These are phyloP conservation scores for Dromiciops gliroides DNA, from an alignment of 2,113 vertebrate species.

Conservation along the genomic window DNA sequence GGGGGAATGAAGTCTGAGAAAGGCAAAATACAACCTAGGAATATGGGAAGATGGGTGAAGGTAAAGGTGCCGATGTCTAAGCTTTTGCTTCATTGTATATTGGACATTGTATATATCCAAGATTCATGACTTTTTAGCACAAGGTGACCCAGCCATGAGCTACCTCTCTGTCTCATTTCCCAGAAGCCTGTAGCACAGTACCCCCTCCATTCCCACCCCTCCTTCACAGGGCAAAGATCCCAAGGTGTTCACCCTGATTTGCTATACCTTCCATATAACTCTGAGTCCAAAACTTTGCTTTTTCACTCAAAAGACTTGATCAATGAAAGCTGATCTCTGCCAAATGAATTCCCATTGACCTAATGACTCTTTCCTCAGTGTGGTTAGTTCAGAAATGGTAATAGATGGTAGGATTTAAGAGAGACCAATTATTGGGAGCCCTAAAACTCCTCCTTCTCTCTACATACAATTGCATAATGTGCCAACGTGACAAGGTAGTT, in stretches of 20 bases:
- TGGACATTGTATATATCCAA: not conserved
- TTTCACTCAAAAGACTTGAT: conserved; percentile 36
- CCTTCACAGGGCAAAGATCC: not conserved
- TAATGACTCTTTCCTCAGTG: conserved; percentile 13
- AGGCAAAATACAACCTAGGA: not conserved
- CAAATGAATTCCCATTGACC: not conserved
- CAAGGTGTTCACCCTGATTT: not conserved
- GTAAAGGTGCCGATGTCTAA: not conserved
- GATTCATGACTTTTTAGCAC: not conserved
- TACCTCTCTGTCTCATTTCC: not conserved
- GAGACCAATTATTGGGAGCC: not conserved
- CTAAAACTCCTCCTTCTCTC: not conserved
- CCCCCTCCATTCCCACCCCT: not conserved
- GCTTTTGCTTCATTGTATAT: not conserved
- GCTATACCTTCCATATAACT: not conserved
- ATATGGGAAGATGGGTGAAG: not conserved
- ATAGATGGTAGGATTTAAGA: conserved; percentile 7
- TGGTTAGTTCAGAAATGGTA: conserved; percentile 19
- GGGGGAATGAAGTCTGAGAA: not conserved
- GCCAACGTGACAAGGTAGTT: not conserved
- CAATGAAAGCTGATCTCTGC: not conserved
- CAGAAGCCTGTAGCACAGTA: not conserved
- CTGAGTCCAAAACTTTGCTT: not conserved
- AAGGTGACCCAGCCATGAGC: not conserved
- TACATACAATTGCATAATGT: not conserved